Conservation (phyloP, 2,888 invertebrate species). For the Plebejus melissa region DNA sequence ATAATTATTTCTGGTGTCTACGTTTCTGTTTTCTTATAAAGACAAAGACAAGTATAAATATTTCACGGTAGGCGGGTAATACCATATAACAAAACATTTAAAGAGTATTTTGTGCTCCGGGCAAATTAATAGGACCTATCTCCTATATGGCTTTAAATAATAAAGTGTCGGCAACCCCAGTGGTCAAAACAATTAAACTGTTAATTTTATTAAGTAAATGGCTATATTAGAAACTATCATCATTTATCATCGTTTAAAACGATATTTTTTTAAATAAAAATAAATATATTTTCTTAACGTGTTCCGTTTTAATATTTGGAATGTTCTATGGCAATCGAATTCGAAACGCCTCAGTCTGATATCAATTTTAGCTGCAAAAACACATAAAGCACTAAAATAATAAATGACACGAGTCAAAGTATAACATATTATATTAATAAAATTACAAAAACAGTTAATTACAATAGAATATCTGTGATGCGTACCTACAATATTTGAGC, state of each 20-base stretch:
- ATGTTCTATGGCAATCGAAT: slow-evolving; percentile 25
- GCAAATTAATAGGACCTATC: background rate
- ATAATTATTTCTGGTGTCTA: too few species aligned
- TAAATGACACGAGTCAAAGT: slow-evolving; percentile 1
- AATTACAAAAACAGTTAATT: background rate
- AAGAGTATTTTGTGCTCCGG: background rate
- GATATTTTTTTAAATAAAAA: slow-evolving; percentile 15
- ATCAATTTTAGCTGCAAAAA: slow-evolving; percentile 12
- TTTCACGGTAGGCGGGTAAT: too few species aligned
- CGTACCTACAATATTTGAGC: background rate
- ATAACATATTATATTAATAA: background rate
- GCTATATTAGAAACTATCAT: slow-evolving; percentile 1
- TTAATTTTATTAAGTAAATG: background rate
- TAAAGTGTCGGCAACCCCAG: background rate
- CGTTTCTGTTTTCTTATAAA: too few species aligned
- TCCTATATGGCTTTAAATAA: background rate
- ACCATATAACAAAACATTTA: background rate
- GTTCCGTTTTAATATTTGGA: slow-evolving; percentile 20
- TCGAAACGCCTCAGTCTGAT: slow-evolving; percentile 15
- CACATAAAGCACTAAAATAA: slow-evolving; percentile 5
- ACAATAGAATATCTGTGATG: background rate
- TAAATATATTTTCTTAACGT: background rate
- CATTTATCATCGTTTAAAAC: slow-evolving; percentile 17
- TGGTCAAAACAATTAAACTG: background rate
- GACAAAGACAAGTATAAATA: too few species aligned